Base-by-base conservation (phyloP, 2,113 vertebrate genomes). In the Saimiri boliviensis region DNA sequence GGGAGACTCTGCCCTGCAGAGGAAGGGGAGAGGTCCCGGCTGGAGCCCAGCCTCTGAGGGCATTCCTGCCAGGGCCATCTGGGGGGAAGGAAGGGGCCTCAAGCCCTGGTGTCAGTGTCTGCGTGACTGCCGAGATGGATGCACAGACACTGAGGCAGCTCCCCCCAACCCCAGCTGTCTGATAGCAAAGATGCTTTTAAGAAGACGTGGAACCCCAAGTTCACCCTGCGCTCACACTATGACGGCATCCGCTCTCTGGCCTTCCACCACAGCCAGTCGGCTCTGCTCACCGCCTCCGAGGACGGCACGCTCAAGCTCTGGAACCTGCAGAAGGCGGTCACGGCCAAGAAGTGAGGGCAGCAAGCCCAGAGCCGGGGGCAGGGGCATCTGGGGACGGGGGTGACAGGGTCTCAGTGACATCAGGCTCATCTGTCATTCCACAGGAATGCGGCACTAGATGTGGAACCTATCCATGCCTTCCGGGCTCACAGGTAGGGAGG, bases 381-480 rank as follows among this genome's bases (percentile, higher is more conserved):
- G 8, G 89, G 70, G n/a, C 30, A 11, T 37, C 17, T 0, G 23
- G 74, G 30, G 32, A 32, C 6, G 13, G 17, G 19, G n/a, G 20
- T 12, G 52, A 37, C 1, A 2, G 76, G 4, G 11, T 49, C 80
- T n/a, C 0, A 0, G 45, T 83, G 47, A 95, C 54, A 3, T 2
- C 0, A 0, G 5, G 2, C 7, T 19, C 42, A 19, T n/a, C 30
- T 58, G 30, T 79, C 30, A n/a, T 82, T 96, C 54, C 37, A 3
- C 94, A 99, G 99, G 98, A 99, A 99, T 0, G 99, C 99, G 1
- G 99, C 99, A 0, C 95, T 99, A 96, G 99, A 99, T 0, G 99
- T 99, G 94, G 99, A 99, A 49, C 99, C 99, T 6, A 99, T 99
- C 97, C 99, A 99, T 1, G 99, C 99, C 2, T 99, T 99, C 96